Conservation (phyloP, 2,113 vertebrate species). For the Micronycteris hirsuta region DNA sequence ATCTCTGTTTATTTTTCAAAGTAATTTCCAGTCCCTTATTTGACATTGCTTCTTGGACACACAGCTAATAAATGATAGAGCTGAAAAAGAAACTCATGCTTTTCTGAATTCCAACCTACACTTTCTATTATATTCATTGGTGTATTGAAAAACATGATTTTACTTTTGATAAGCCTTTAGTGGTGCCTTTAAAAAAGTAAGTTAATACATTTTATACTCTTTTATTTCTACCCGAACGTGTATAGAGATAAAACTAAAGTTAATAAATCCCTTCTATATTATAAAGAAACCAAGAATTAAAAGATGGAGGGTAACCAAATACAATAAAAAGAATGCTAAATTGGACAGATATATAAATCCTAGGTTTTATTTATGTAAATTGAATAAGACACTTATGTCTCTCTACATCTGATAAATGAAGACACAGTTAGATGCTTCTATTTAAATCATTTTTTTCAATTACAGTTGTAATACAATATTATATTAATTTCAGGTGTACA, state of each 20-base stretch:
- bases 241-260: slow-evolving; percentile 5
- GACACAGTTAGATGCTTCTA: background rate
- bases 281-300: background rate
- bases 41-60: background rate
- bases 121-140: background rate
- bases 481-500: background rate
- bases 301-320: background rate
- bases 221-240: background rate
- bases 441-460: background rate
- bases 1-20: background rate
- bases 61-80: background rate
- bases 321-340: background rate
- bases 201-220: background rate
- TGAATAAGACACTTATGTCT: background rate
- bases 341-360: background rate
- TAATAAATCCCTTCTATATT: background rate
- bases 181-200: background rate
- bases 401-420: background rate
- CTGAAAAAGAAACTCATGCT: background rate
- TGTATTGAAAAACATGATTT: background rate
- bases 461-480: background rate
- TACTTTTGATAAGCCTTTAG: background rate
- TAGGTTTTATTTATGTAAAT: background rate
- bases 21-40: background rate
- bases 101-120: background rate